Base-by-base conservation (phyloP, 2,113 vertebrate genomes). In the Macquaria australasica region DNA sequence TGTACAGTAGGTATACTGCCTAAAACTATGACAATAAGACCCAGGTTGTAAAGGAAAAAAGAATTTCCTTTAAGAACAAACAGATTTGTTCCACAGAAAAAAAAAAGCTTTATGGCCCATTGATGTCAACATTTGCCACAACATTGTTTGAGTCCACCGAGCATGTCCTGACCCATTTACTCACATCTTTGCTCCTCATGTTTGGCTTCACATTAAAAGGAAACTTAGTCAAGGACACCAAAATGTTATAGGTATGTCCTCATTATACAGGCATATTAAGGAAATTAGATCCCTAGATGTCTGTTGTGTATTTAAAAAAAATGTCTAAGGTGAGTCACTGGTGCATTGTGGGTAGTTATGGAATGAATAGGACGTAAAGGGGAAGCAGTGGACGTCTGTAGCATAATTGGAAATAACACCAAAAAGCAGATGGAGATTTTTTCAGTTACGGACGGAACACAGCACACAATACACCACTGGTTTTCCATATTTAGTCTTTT, bases 401-500 rank as follows among this genome's bases (percentile, higher is more conserved):
- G 41, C 15, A 59, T 73, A 70, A 80, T 67, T 67, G 71, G 34
- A 70, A 81, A 76, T 55, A 83, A 80, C 66, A 74, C 34, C 48
- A 77, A 75, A 86, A 83, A 76, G 63, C 75, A 85, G 56, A 81
- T 67, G 74, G 73, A 56, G 43, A 0, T 70, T 85, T 84, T 80
- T 71, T 76, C 59, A 60, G 62, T 74, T 60, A 58, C 25, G 34
- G 63, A 85, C 72, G 60, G 79, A 92, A 81, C 73, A 66, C 59
- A n/a, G 14, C 81, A 83, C 66, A 86, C n/a, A 81, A 68, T 48
- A 66, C 64, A 78, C 43, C 60, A 81, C 76, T 72, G 85, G 45
- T 76, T 75, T 87, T 86, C 79, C 86, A 85, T 82, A 91, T 91
- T 90, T 88, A 71, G 71, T 82, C 69, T 84, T 87, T 86, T 73